Conservation (phyloP, 1,140 invertebrate species). For the Cyphomyrmex costatus region DNA sequence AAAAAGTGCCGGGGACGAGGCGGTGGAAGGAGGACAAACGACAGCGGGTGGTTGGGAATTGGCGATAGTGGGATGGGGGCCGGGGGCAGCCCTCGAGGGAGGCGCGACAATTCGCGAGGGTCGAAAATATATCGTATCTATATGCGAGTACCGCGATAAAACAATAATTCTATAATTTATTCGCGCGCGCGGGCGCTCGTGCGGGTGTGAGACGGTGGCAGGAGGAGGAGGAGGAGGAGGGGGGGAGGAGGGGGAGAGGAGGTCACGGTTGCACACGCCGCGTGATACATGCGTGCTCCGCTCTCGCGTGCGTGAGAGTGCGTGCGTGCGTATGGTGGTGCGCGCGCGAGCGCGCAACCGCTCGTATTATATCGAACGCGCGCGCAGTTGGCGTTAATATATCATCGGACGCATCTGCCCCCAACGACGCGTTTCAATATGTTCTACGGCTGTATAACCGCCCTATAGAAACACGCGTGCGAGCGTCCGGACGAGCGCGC, state of each 20-base stretch:
- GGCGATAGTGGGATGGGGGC: constrained; percentile 1
- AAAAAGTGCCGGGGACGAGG: constrained; percentile 27
- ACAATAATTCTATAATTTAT: constrained; percentile 87
- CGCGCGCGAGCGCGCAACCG: constrained; percentile 28
- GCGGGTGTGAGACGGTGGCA: background rate
- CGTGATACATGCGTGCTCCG: constrained; percentile 43
- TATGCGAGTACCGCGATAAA: constrained; percentile 81
- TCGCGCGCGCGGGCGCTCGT: constrained; percentile 71
- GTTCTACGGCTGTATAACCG: constrained; percentile 82
- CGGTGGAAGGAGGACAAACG: constrained; percentile 1
- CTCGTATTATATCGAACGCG: constrained; percentile 74
- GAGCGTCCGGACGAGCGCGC: constrained; percentile 40
- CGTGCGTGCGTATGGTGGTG: constrained; percentile 49
- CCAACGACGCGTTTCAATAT: constrained; percentile 85
- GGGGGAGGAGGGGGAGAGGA: constrained; percentile 6
- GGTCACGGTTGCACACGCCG: constrained; percentile 41
- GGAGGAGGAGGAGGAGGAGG: background rate
- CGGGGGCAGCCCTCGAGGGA: constrained; percentile 65
- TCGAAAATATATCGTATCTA: constrained; percentile 73
- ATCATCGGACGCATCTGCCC: constrained; percentile 87
- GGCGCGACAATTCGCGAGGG: constrained; percentile 80
- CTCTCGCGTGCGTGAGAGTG: constrained; percentile 23
- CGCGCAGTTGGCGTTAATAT: constrained; percentile 87
- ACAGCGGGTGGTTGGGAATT: background rate
- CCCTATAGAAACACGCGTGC: constrained; percentile 84